Evolutionary conservation across 2,888 invertebrate genomes (phyloP), one percentile per base, ranked within the genome.

Genomic region (Lithosia quadra): DNA sequence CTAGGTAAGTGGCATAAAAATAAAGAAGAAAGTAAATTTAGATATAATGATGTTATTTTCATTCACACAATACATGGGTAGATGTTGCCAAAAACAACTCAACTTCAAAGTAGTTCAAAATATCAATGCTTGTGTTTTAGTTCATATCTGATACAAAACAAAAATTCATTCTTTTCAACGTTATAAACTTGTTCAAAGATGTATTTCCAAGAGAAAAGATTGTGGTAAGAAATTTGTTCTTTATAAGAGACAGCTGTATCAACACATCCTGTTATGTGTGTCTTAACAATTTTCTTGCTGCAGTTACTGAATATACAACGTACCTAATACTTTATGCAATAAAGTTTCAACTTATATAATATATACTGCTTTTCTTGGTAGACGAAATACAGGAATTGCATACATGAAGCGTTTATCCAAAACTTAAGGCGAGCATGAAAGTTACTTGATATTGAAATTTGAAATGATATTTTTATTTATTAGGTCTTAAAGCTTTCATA

Each of bases 251-350:
- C 56, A 57, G 68, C 39, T 75, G 69, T 80, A 78, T 80, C 75
- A 81, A 75, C 79, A 79, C 79, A 73, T 69, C 70, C 74, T 28
- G 67, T 72, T 76, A 75, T 82, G 77, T 85, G 78, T 84, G 79
- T 85, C 82, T 77, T 78, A 76, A 84, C 81, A 82, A 82, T 82
- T 84, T 84, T 80, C 80, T 73, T 67, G 72, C 69, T 73, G 68
- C 76, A 74, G 70, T 74, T 72, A 72, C 73, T 65, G 75, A 77
- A 73, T 71, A 69, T 68, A 59, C 76, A 75, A 79, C 75, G 65
- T 71, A n/a, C n/a, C n/a, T n/a, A 56, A 39, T 39, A 49, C 28
- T 59, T 11, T 62, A 43, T 1, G 36, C 67, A 53, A 18, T 62
- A 63, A 2, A 49, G 9, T 49, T n/a, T n/a, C 8, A 36, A 13